Evolutionary conservation across 1,140 invertebrate species (phyloP).

Genomic region (Macrobrachium rosenbergii): DNA sequence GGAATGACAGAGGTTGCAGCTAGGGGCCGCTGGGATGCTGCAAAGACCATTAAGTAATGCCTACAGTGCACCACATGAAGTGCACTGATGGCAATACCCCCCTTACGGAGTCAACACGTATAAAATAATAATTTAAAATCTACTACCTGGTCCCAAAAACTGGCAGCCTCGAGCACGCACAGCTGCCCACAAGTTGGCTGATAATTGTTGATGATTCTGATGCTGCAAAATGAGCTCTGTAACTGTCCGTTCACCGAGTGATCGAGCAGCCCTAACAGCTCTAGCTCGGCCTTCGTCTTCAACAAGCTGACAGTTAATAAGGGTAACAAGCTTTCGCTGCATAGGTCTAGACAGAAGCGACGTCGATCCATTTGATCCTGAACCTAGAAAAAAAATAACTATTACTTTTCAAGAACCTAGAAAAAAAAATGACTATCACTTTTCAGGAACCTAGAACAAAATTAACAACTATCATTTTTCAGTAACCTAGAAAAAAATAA

Average conservation of each 20-base stretch:
- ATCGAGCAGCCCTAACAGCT: constrained; percentile 87
- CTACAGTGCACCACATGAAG: too few relatives aligned
- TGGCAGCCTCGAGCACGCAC: constrained; percentile 97
- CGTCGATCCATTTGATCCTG: constrained; percentile 68
- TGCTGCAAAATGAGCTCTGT: constrained; percentile 96
- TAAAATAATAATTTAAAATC: too few relatives aligned
- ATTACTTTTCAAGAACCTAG: constrained; percentile 25
- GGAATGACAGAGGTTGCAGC: too few relatives aligned
- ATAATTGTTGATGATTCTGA: constrained; percentile 92
- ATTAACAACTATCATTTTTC: too few relatives aligned
- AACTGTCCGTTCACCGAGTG: constrained; percentile 93
- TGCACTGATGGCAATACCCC: too few relatives aligned
- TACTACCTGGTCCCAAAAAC: constrained; percentile 90
- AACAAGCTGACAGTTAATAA: constrained; percentile 92
- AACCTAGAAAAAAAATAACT: constrained; percentile 61
- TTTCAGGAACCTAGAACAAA: too few relatives aligned
- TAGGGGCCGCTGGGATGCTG: too few relatives aligned
- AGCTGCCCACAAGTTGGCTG: constrained; percentile 96
- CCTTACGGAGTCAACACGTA: too few relatives aligned
- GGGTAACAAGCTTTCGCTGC: constrained; percentile 93
- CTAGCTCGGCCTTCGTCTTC: constrained; percentile 84
- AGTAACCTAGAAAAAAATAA: too few relatives aligned
- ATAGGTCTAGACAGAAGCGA: constrained; percentile 86
- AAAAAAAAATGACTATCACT: not conserved
- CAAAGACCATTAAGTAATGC: too few relatives aligned